phyloP scores from a whole-genome alignment of 2,888 invertebrate species.

The Tenthredo distinguenda region DNA sequence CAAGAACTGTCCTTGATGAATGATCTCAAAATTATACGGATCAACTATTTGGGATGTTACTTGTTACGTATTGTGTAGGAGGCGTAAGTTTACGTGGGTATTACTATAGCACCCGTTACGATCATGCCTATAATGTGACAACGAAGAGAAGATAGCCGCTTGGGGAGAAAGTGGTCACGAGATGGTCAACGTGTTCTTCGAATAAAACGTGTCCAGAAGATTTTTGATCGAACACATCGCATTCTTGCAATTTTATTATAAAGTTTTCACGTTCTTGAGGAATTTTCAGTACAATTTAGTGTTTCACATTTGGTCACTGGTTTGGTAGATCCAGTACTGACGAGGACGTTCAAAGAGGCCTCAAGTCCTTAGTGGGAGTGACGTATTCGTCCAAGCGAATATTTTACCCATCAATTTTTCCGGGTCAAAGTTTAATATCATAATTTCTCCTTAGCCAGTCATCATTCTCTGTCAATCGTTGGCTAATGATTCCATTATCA shows the following conservation, averaged over 20 bases:
- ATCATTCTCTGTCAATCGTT: conserved; percentile 55
- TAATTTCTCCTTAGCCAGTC: conserved; percentile 53
- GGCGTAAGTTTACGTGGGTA: conserved; percentile 26
- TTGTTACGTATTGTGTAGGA: conserved; percentile 44
- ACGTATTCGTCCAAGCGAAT: conserved; percentile 44
- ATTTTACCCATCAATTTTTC: conserved; percentile 47
- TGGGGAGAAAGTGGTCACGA: conserved; percentile 52
- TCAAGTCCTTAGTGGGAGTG: not conserved
- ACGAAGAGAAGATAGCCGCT: conserved; percentile 52
- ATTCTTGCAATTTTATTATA: not conserved
- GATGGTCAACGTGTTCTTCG: conserved; percentile 37
- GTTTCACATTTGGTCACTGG: not conserved
- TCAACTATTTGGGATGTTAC: conserved; percentile 11
- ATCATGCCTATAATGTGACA: conserved; percentile 52
- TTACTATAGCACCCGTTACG: conserved; percentile 44
- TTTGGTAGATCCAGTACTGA: not conserved
- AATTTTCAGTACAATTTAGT: not conserved
- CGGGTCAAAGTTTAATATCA: conserved; percentile 54
- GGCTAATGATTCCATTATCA: conserved; percentile 56
- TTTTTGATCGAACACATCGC: conserved; percentile 17
- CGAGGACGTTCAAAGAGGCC: not conserved
- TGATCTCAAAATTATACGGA: conserved; percentile 9
- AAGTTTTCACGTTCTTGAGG: not conserved
- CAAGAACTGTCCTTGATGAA: not conserved
- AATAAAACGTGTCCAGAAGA: conserved; percentile 11